These are phyloP conservation scores for Heliconius nattereri DNA, from an alignment of 1,140 invertebrate genomes.

Conservation along the genomic window DNA sequence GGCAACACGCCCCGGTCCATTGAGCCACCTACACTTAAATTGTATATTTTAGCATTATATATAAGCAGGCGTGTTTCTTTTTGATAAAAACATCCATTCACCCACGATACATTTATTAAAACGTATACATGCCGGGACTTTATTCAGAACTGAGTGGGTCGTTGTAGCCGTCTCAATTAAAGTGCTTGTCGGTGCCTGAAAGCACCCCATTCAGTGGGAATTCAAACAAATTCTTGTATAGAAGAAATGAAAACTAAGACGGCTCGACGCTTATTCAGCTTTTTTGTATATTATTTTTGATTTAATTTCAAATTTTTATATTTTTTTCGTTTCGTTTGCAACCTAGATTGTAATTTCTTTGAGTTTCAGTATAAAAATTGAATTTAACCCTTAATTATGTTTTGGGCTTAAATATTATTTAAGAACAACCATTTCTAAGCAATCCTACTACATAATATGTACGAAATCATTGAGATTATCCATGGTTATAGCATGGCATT, in stretches of 20 bases:
- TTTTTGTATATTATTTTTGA: constrained; percentile 43
- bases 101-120: constrained; percentile 78
- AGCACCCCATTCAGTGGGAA: constrained; percentile 53
- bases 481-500: constrained; percentile 37
- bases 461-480: constrained; percentile 37
- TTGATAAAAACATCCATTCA: constrained; percentile 75
- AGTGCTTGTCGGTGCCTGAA: constrained; percentile 56
- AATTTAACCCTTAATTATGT: neutral
- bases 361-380: neutral
- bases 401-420: neutral
- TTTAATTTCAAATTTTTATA: constrained; percentile 33
- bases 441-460: constrained; percentile 19
- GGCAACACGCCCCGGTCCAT: constrained; percentile 55
- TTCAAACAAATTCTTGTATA: constrained; percentile 56
- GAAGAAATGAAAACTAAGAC: constrained; percentile 53
- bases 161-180: constrained; percentile 73
- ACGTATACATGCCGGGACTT: constrained; percentile 62
- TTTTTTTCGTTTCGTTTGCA: constrained; percentile 18
- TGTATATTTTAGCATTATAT: constrained; percentile 75
- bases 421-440: constrained; percentile 8
- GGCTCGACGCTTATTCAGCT: constrained; percentile 32
- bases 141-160: constrained; percentile 70
- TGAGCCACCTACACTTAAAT: constrained; percentile 73
- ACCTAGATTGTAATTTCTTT: constrained; percentile 11
- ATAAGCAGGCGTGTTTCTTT: constrained; percentile 59